These are phyloP conservation scores for Acrocephalus kingi DNA, from an alignment of 2,113 vertebrate species.

Conservation along the genomic window DNA sequence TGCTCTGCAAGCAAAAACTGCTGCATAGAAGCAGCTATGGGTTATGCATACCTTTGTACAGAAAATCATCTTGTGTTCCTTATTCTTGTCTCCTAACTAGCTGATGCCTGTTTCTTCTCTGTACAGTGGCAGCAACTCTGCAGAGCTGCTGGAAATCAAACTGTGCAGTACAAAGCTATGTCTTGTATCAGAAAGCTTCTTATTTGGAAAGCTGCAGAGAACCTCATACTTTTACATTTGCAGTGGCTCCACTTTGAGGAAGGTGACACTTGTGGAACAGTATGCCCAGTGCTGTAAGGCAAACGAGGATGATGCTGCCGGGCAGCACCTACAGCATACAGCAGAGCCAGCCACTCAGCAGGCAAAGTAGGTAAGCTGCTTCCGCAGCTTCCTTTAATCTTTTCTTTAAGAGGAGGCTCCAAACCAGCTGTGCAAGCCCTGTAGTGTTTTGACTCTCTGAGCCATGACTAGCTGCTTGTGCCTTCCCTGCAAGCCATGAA, in stretches of 20 bases:
- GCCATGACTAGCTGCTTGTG: background rate
- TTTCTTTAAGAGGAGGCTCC: background rate
- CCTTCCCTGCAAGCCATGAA: background rate
- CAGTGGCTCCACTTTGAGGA: background rate
- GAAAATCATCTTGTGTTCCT: background rate
- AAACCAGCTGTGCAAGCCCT: background rate
- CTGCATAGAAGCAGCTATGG: background rate
- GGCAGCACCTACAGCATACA: background rate
- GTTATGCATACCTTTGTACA: background rate
- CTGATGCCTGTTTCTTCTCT: background rate
- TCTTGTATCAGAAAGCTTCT: background rate
- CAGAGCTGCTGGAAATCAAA: background rate
- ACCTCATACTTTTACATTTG: background rate
- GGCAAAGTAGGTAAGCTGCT: background rate
- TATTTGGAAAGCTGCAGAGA: background rate
- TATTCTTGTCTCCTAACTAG: background rate
- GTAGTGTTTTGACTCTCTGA: background rate
- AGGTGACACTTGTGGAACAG: background rate
- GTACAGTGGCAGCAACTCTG: background rate
- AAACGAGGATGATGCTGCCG: rapidly evolving
- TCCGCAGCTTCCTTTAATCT: background rate
- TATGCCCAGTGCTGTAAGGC: background rate
- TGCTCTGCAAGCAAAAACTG: background rate
- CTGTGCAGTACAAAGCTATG: rapidly evolving
- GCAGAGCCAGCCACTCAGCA: background rate